Evolutionary conservation across 2,797 vertebrate species (phyloP).

Genomic region (Catostomus latipinnis): DNA sequence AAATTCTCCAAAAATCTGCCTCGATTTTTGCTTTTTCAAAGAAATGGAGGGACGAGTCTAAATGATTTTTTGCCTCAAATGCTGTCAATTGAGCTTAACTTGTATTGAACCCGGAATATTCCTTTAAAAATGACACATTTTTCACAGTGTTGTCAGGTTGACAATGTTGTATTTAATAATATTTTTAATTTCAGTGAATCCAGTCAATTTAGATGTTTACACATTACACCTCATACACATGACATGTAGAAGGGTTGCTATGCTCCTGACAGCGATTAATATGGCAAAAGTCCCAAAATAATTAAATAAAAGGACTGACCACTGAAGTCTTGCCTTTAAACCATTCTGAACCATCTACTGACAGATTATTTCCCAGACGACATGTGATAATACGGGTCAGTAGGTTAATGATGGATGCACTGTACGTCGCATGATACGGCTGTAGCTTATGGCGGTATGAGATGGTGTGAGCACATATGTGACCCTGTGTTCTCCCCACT

Average conservation of each 20-base stretch:
- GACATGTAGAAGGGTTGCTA: not conserved
- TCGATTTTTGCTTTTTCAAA: no score
- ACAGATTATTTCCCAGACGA: not conserved
- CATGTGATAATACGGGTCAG: slow-evolving; percentile 24
- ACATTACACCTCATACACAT: no score
- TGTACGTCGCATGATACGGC: not conserved
- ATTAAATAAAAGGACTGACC: not conserved
- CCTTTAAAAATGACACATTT: no score
- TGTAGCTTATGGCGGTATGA: slow-evolving; percentile 6
- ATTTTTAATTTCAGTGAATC: no score
- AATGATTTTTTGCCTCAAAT: no score
- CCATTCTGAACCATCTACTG: not conserved
- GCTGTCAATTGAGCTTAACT: no score
- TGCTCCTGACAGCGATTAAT: not conserved
- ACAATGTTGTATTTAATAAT: no score
- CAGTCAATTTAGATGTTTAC: no score
- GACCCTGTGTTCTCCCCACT: slow-evolving; percentile 26
- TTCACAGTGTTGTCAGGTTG: no score
- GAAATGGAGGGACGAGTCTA: no score
- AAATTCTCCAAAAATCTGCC: no score
- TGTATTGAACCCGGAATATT: no score
- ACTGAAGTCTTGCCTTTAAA: not conserved
- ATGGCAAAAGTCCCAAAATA: not conserved
- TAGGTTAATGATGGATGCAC: slow-evolving; percentile 21
- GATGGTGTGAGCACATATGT: slow-evolving; percentile 18